These are phyloP conservation scores for Rotaria socialis DNA, from an alignment of 2,888 invertebrate species.

Conservation along the genomic window DNA sequence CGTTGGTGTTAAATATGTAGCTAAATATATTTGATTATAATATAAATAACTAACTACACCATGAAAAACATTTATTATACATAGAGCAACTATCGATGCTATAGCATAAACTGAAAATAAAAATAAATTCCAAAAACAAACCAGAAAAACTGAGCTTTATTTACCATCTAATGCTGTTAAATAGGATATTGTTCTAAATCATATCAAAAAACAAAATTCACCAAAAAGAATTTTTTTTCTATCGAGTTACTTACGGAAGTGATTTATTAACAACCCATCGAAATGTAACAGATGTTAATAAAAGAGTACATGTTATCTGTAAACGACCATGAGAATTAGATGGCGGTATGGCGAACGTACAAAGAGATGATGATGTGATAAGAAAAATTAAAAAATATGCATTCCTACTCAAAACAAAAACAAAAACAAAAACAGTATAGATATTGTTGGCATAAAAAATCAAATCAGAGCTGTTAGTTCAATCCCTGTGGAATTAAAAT, in stretches of 20 bases:
- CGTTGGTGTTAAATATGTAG: background rate
- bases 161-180: slow-evolving; percentile 18
- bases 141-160: background rate
- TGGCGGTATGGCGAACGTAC: background rate
- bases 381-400: slow-evolving; percentile 35
- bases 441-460: too few relatives aligned
- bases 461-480: too few relatives aligned
- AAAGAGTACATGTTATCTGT: slow-evolving; percentile 27
- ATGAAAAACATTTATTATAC: slow-evolving; percentile 11
- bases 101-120: slow-evolving; percentile 7
- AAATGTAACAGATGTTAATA: slow-evolving; percentile 27
- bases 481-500: too few relatives aligned
- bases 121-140: background rate
- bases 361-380: background rate
- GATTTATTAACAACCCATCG: slow-evolving; percentile 35
- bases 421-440: too few relatives aligned
- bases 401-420: background rate
- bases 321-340: slow-evolving; percentile 34
- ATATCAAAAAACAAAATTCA: background rate
- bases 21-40: slow-evolving; percentile 9
- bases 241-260: background rate
- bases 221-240: background rate
- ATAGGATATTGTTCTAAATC: slow-evolving; percentile 16
- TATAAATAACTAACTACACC: slow-evolving; percentile 18
- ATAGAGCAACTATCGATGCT: slow-evolving; percentile 6